Conservation (phyloP, 2,797 vertebrate species). For the Falco biarmicus region DNA sequence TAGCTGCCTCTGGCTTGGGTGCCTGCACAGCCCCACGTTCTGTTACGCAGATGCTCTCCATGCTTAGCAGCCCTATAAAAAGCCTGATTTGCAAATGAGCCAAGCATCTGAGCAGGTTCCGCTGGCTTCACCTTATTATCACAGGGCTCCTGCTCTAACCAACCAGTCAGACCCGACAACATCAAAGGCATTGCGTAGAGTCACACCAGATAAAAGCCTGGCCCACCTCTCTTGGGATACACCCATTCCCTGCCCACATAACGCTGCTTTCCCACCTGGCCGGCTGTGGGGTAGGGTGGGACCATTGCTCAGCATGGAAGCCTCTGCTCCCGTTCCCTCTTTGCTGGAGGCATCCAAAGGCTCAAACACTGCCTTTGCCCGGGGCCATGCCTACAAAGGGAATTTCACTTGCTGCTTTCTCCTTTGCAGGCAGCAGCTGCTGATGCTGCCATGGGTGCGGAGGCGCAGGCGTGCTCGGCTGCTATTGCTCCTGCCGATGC, state of each 20-base stretch:
- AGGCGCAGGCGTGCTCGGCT: neutral
- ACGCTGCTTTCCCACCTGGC: slow-evolving; percentile 4
- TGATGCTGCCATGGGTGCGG: neutral
- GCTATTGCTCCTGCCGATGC: neutral
- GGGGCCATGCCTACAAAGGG: neutral
- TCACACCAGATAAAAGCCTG: slow-evolving; percentile 43
- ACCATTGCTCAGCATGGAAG: neutral
- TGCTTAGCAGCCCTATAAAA: neutral
- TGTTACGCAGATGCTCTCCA: neutral
- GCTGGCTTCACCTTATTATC: slow-evolving; percentile 41
- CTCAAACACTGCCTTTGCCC: neutral
- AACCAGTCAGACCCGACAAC: neutral
- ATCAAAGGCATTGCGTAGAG: slow-evolving; percentile 25
- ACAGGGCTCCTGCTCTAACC: neutral
- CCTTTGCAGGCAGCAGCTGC: neutral
- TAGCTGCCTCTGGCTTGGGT: neutral
- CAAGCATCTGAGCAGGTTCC: slow-evolving; percentile 37
- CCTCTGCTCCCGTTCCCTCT: neutral
- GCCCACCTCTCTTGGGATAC: neutral
- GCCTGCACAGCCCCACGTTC: neutral
- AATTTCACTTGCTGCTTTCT: neutral
- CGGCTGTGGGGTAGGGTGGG: neutral
- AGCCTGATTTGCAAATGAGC: slow-evolving; percentile 21
- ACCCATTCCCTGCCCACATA: slow-evolving; percentile 22
- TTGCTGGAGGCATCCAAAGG: neutral